Evolutionary conservation across 2,888 invertebrate species (phyloP), one percentile per base, ranked within the genome.

Genomic region (Zeuzera pyrina): DNA sequence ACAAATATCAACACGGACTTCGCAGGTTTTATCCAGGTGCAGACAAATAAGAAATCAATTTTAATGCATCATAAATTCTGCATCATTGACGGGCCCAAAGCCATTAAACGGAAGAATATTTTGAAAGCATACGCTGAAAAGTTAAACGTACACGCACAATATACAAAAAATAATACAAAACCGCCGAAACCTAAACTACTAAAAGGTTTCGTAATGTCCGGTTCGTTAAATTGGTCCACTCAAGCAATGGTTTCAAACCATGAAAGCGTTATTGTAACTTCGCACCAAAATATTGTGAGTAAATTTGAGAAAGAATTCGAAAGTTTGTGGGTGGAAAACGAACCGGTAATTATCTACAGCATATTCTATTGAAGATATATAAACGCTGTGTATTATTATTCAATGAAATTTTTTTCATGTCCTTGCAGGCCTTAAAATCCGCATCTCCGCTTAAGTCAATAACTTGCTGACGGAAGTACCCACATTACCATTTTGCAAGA

Each of bases 11-110:
- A n/a, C n/a, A n/a, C n/a, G n/a, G n/a, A n/a, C n/a, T 21, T 60
- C 52, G 11, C 57, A 83, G 83, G 83, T 68, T 83, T 83, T 43
- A 81, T 83, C 35, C 65, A 78, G 50, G 78, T 83, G 34, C 83
- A 83, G 47, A 77, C 71, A 12, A 81, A 72, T 38, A 77, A 72
- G 31, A 76, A 76, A 33, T 68, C 85, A 0, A 86, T 79, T 50
- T 67, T 90, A 42, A 92, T 94, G 91, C 94, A 94, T 57, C 92
- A 94, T 62, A 94, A 94, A 62, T 92, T 91, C 73, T 88, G 86
- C 36, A 65, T 92, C 27, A 70, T 92, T 40, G 92, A 93, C 57
- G 79, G 81, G 37, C 76, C 79, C 25, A 71, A 64, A 52, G 79
- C 83, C 30, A 58, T 78, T 38, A 73, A 59, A 47, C 52, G 81